Conservation (phyloP, 2,888 invertebrate species). For the Tromatobia lineatoria region DNA sequence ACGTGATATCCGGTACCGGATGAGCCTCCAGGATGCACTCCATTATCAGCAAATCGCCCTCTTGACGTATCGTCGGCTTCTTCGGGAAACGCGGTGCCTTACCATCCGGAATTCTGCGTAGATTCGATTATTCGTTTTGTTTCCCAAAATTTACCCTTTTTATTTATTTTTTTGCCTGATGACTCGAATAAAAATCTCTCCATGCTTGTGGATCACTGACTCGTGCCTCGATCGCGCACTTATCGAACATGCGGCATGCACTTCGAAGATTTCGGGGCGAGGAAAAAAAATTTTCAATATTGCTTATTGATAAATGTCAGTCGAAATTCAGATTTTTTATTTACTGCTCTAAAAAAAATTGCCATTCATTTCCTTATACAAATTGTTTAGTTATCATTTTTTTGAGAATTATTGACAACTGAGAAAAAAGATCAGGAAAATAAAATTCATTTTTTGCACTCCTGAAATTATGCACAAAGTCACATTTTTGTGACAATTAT, state of each 20-base stretch:
- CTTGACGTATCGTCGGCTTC: constrained; percentile 98
- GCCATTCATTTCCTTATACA: too few relatives aligned
- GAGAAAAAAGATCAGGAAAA: not conserved
- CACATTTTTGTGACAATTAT: too few relatives aligned
- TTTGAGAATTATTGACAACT: not conserved
- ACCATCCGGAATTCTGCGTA: constrained; percentile 95
- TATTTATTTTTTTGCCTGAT: constrained; percentile 18
- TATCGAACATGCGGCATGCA: constrained; percentile 35
- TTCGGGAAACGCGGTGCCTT: constrained; percentile 98
- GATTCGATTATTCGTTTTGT: constrained; percentile 70
- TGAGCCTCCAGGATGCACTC: constrained; percentile 98
- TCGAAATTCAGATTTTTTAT: too few relatives aligned
- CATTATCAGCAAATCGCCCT: constrained; percentile 97
- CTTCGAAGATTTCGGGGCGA: constrained; percentile 31
- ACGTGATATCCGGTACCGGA: constrained; percentile 97
- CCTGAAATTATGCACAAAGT: too few relatives aligned
- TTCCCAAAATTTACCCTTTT: constrained; percentile 24
- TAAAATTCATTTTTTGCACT: too few relatives aligned
- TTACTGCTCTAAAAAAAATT: too few relatives aligned
- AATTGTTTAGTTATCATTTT: not conserved
- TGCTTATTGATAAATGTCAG: not conserved
- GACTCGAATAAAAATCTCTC: constrained; percentile 46
- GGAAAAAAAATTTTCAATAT: not conserved
- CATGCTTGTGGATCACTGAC: constrained; percentile 59
- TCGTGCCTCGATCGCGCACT: constrained; percentile 44